Percentiles rank a stretch among this genome's conserved stretches.
Conservation (phyloP, 2,888 invertebrate species). For the Leuctra nigra region DNA sequence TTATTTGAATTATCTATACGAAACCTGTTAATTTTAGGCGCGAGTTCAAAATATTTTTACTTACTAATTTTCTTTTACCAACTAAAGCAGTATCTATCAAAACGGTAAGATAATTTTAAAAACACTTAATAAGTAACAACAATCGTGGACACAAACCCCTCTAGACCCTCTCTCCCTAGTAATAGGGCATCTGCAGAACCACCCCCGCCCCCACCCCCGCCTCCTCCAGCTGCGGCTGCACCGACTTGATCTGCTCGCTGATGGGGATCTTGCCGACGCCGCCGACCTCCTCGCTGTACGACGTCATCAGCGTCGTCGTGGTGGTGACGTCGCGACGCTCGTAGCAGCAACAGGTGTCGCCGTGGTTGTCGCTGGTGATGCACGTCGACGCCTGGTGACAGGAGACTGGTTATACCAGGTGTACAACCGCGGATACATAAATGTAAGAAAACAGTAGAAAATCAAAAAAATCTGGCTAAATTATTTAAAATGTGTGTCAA, state of each 20-base stretch:
- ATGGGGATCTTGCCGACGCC: conserved; percentile 30
- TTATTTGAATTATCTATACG: no score
- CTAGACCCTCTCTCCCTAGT: no score
- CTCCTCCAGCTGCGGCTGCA: conserved; percentile 30
- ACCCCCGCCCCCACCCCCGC: background rate
- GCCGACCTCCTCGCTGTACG: background rate
- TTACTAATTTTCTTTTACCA: no score
- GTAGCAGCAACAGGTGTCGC: conserved; percentile 34
- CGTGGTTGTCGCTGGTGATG: conserved; percentile 4
- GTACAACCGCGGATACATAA: no score
- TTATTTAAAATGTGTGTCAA: no score
- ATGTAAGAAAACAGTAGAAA: no score
- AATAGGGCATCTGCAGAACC: conserved; percentile 9
- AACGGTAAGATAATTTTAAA: background rate
- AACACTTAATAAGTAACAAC: background rate
- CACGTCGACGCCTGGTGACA: conserved; percentile 29
- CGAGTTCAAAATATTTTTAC: no score
- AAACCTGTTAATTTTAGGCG: no score
- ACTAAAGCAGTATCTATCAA: no score
- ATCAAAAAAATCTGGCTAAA: no score
- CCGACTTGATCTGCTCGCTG: conserved; percentile 32
- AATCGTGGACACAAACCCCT: no score
- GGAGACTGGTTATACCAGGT: no score
- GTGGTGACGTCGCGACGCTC: conserved; percentile 30
- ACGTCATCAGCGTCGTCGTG: conserved; percentile 1